Base-by-base conservation (phyloP, 1,140 invertebrate genomes). In the Drosophila repleta region DNA sequence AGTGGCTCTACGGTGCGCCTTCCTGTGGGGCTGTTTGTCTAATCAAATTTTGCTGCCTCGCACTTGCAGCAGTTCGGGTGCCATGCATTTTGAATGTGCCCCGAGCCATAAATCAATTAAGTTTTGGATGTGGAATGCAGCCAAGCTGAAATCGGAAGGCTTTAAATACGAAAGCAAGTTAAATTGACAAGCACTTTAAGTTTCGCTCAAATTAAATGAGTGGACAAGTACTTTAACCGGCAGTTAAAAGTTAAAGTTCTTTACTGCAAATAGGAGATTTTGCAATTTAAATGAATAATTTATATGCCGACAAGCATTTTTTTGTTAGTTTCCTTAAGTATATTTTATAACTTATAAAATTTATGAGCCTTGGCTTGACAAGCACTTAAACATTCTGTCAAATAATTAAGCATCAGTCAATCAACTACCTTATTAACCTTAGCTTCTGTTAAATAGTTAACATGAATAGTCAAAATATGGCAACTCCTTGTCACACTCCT, bases 41-140 rank as follows among this genome's bases (percentile, higher is more conserved):
- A 53, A 61, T 32, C 37, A 17, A 61, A 62, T 68, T 68, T 68
- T 46, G 8, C 26, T 53, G 35, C 8, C 55, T 41, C 35, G 26
- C 29, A 51, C 21, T 52, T 48, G 43, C 57, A 18, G 15, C 61
- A 51, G 18, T n/a, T 17, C 8, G 45, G n/a, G 45, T 24, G 20
- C 18, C 21, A 13, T 51, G 49, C 26, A 52, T 32, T 52, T 52
- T 29, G 15, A 29, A 24, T 61, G 29, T 18, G 35, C 20, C 48
- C 10, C 15, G 13, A 10, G 58, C 58, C 17, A 17, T 24, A 21
- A 41, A 29, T 48, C 60, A n/a, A 65, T 32, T 41, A 21, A 65
- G 46, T 46, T 45, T 29, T 20, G 43, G 10, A 17, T 11, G 43
- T 13, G 43, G 43, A 8, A 41, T 41, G 39, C 39, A 41, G 39